phyloP scores from a whole-genome alignment of 1,140 invertebrate species.

The Trichogramma pretiosum region DNA sequence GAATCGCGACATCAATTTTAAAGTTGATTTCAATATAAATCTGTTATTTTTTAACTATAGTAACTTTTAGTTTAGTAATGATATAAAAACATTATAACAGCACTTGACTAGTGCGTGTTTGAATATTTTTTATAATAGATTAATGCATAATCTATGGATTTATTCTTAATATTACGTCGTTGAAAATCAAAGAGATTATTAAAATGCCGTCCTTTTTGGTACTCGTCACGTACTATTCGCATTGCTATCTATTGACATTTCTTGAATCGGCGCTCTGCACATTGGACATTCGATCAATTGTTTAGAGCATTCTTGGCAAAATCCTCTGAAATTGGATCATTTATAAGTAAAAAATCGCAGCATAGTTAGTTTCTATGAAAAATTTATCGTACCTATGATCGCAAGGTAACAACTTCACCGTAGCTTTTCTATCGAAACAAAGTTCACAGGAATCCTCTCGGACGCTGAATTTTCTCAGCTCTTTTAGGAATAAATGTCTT shows the following conservation, averaged over 20 bases:
- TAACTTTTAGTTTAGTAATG: no score
- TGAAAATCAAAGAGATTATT: no score
- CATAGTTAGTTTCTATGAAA: slow-evolving; percentile 24
- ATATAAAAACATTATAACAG: no score
- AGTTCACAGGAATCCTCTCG: slow-evolving; percentile 80
- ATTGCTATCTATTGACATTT: slow-evolving; percentile 38
- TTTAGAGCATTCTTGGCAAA: slow-evolving; percentile 71
- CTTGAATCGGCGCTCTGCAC: slow-evolving; percentile 58
- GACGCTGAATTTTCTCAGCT: slow-evolving; percentile 64
- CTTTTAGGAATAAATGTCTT: slow-evolving; percentile 65
- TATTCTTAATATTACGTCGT: no score
- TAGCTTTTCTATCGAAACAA: slow-evolving; percentile 74
- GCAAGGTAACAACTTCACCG: slow-evolving; percentile 69
- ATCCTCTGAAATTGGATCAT: slow-evolving; percentile 57
- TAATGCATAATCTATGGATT: no score
- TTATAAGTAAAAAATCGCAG: slow-evolving; percentile 11
- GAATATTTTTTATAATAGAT: no score
- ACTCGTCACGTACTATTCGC: slow-evolving; percentile 40
- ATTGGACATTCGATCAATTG: slow-evolving; percentile 80
- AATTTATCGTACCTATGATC: slow-evolving; percentile 58
- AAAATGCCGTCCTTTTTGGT: slow-evolving; percentile 16
- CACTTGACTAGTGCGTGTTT: no score
- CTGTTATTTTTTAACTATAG: no score
- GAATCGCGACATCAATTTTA: no score
- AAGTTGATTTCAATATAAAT: no score